Conservation (phyloP, 2,888 invertebrate species). For the Yponomeuta malinellus region DNA sequence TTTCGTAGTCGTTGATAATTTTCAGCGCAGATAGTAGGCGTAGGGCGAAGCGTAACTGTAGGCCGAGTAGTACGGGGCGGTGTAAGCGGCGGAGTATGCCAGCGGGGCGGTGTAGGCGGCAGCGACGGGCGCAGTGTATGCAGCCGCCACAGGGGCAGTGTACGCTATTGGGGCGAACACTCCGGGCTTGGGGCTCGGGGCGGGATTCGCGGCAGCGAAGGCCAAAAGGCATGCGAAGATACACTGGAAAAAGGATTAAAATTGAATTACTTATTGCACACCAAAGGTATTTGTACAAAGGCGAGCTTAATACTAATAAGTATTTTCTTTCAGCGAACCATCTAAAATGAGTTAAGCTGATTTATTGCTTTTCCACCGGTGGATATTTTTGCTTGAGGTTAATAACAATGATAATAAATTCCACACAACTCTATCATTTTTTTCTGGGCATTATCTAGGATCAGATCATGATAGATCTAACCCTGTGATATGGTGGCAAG, state of each 20-base stretch:
- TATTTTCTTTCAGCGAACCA: no score
- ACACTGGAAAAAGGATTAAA: constrained; percentile 35
- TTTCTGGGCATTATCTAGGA: no score
- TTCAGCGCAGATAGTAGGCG: constrained; percentile 20
- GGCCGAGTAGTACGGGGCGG: constrained; percentile 42
- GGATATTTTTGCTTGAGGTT: no score
- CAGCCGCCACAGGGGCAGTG: constrained; percentile 40
- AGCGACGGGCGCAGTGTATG: constrained; percentile 36
- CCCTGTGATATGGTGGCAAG: no score
- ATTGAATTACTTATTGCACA: not conserved
- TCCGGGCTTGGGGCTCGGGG: constrained; percentile 19
- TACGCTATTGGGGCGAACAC: constrained; percentile 42
- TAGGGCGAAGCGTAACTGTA: constrained; percentile 48
- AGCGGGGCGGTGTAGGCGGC: constrained; percentile 45
- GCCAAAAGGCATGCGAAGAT: constrained; percentile 51
- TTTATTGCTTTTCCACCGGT: no score
- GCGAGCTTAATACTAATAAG: no score
- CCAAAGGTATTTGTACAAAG: no score
- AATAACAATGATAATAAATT: no score
- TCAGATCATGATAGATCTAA: no score
- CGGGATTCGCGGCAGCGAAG: constrained; percentile 42
- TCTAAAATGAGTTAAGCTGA: no score
- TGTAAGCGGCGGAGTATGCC: constrained; percentile 39
- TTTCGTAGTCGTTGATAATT: not conserved
- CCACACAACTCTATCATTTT: no score